Evolutionary conservation across 2,888 invertebrate species (phyloP).

Genomic region (Linnaemya vulpina): DNA sequence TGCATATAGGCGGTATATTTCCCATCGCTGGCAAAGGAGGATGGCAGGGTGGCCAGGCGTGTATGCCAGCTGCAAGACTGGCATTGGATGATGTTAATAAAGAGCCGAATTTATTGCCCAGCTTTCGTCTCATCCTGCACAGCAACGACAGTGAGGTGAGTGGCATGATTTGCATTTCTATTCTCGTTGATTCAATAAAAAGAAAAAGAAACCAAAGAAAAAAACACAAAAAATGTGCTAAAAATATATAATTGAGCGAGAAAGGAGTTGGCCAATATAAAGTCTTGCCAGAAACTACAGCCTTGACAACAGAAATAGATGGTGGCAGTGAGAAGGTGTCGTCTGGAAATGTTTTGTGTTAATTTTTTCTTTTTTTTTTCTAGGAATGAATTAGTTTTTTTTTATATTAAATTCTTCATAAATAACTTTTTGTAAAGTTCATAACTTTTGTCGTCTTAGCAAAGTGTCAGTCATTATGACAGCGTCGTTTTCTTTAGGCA

Average conservation of each 20-base stretch:
- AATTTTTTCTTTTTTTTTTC: conserved; percentile 9
- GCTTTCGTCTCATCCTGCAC: conserved; percentile 94
- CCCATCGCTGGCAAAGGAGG: conserved; percentile 98
- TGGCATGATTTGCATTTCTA: conserved; percentile 40
- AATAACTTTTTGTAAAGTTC: conserved; percentile 13
- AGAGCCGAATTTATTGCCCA: conserved; percentile 93
- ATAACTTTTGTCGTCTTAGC: conserved; percentile 9
- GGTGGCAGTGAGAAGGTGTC: background rate
- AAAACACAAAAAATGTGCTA: background rate
- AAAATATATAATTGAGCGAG: background rate
- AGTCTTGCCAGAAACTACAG: background rate
- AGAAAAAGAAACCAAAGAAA: background rate
- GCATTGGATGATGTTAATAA: conserved; percentile 98
- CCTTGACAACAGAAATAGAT: background rate
- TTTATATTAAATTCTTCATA: conserved; percentile 14
- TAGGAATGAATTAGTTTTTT: background rate
- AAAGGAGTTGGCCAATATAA: background rate
- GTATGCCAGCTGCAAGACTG: conserved; percentile 98
- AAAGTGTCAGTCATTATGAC: background rate
- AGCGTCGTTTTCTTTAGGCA: background rate
- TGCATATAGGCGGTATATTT: conserved; percentile 99
- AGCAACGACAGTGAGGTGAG: conserved; percentile 98
- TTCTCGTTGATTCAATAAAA: background rate
- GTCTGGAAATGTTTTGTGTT: background rate
- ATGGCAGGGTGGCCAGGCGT: conserved; percentile 99